Evolutionary conservation across 2,888 invertebrate genomes (phyloP).

Genomic region (Mesoligia furuncula): DNA sequence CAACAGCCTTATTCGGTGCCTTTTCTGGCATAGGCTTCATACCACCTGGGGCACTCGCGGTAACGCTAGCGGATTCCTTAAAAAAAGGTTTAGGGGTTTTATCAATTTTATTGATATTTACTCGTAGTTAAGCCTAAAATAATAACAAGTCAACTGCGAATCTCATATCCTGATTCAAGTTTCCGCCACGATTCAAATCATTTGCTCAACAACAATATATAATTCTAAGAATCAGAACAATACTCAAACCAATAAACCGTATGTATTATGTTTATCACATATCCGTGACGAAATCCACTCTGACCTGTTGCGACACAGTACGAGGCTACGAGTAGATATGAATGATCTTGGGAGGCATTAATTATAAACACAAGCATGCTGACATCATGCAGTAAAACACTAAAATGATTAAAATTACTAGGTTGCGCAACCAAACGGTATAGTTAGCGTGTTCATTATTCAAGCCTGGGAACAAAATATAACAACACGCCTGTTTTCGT

Average conservation of each 20-base stretch:
- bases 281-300: conserved; percentile 47
- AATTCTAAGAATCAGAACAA: conserved; percentile 19
- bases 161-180: conserved; percentile 10
- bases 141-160: not conserved
- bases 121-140: not conserved
- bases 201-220: conserved; percentile 19
- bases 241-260: not conserved
- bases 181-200: not conserved
- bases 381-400: conserved; percentile 62
- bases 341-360: conserved; percentile 58
- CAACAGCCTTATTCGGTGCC: no score
- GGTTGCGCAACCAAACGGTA: conserved; percentile 33
- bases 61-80: no score
- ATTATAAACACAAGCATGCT: conserved; percentile 60
- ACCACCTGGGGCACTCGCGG: no score
- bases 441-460: not conserved
- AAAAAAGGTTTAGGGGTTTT: no score
- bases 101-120: no score
- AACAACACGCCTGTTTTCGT: not conserved
- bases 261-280: conserved; percentile 35
- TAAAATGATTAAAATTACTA: conserved; percentile 34
- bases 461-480: not conserved
- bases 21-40: no score
- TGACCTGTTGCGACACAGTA: conserved; percentile 44
- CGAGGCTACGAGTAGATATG: conserved; percentile 42